A percentile compares a stretch with the other conserved stretches of the same genome.
These are phyloP conservation scores for Amphipyra berbera DNA, from an alignment of 2,888 invertebrate genomes.

Conservation along the genomic window DNA sequence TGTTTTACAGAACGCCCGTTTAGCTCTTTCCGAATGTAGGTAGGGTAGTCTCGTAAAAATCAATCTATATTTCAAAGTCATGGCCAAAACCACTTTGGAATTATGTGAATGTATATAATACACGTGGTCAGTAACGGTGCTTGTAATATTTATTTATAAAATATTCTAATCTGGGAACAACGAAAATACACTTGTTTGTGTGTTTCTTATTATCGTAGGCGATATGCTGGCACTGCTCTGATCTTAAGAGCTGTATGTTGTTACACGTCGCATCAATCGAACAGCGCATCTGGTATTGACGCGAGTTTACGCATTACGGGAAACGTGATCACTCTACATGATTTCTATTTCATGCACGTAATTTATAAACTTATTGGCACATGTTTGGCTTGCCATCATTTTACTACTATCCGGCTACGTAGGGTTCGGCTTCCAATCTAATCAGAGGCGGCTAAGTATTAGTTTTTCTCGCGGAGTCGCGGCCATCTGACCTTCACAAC, in stretches of 20 bases:
- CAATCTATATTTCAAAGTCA: too few species aligned
- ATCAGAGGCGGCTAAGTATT: too few species aligned
- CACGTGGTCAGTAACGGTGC: too few species aligned
- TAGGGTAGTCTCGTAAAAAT: too few species aligned
- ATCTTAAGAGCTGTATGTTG: slow-evolving; percentile 5
- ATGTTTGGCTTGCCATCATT: slow-evolving; percentile 3
- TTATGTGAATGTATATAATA: too few species aligned
- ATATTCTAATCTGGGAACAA: slow-evolving; percentile 17
- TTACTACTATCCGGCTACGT: background rate
- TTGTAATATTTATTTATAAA: slow-evolving; percentile 32
- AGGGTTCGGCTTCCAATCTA: too few species aligned
- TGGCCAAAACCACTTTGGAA: too few species aligned
- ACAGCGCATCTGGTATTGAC: slow-evolving; percentile 22
- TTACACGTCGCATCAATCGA: background rate
- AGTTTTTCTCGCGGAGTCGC: too few species aligned
- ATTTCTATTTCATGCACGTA: slow-evolving; percentile 15
- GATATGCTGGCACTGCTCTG: slow-evolving; percentile 15
- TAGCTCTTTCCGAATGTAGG: too few species aligned
- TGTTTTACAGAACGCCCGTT: too few species aligned
- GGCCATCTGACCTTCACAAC: too few species aligned
- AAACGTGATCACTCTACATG: slow-evolving; percentile 15
- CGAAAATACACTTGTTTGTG: slow-evolving; percentile 13
- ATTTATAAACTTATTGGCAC: slow-evolving; percentile 3
- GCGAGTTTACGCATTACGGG: slow-evolving; percentile 9
- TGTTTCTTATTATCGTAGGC: slow-evolving; percentile 21